Evolutionary conservation across 2,797 vertebrate species (phyloP).

Genomic region (Eulemur rubriventer): DNA sequence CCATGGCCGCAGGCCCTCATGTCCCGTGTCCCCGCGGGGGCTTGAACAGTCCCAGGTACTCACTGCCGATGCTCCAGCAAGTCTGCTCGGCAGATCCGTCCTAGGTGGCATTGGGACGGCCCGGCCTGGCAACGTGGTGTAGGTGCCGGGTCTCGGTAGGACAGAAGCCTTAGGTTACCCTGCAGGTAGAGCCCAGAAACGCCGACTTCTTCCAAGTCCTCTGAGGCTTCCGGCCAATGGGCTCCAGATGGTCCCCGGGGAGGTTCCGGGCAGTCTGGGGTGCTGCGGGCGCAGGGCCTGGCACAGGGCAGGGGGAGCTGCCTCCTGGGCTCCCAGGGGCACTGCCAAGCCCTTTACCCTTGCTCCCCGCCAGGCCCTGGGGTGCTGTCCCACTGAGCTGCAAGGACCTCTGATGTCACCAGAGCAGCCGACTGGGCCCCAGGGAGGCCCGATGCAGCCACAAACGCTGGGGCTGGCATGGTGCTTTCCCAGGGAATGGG

Average conservation of each 20-base stretch:
- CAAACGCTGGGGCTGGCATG: rapidly evolving
- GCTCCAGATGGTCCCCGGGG: background rate
- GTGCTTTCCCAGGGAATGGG: background rate
- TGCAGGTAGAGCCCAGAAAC: background rate
- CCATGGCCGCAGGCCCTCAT: rapidly evolving
- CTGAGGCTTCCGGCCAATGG: rapidly evolving
- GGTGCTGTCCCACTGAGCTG: background rate
- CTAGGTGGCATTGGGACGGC: background rate
- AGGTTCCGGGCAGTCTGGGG: background rate
- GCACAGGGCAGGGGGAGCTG: background rate
- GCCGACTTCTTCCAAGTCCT: background rate
- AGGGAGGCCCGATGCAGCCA: too few relatives aligned
- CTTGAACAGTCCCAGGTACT: rapidly evolving
- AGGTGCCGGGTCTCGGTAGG: rapidly evolving
- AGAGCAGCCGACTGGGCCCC: background rate
- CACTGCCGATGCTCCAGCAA: rapidly evolving
- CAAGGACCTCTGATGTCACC: background rate
- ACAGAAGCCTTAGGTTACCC: background rate
- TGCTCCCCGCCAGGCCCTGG: background rate
- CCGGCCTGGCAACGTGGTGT: background rate
- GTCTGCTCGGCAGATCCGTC: background rate
- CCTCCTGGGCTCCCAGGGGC: background rate
- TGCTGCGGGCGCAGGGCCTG: background rate
- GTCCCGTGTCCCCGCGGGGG: rapidly evolving
- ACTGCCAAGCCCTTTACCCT: background rate